Evolutionary conservation across 2,113 vertebrate species (phyloP), one percentile per base, ranked within the genome.

Genomic region (Vimba vimba): DNA sequence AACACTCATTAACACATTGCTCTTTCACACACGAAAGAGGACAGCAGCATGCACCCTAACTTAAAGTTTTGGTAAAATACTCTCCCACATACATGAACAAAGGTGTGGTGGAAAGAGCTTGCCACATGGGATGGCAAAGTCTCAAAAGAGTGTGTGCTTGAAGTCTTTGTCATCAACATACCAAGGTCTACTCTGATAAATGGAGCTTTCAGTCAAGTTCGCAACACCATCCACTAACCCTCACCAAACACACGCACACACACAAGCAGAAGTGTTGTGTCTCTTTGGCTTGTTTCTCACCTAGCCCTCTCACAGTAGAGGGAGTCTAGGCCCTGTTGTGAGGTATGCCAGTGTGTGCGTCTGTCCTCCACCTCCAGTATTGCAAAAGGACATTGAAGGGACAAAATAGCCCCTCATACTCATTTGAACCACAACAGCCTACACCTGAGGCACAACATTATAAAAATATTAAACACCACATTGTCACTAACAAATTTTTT

Each of bases 1-100:
- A 73, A 83, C 60, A 83, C 80, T 85, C 85, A 87, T 89, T 89
- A 87, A 85, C 83, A 85, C 64, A 80, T 66, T 79, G 60, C 55
- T 86, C 60, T 68, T 62, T 9, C 81, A 84, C 75, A 71, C 75
- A 79, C 19, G 36, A 77, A 80, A 59, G 60, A 15, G 25, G 79
- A 68, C 33, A 33, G 62, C 75, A 30, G 76, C 60, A 39, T 17
- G 43, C 82, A 84, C 36, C 4, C 73, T 43, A 82, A 84, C 27
- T 85, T 89, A 52, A 77, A 77, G 76, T 82, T 78, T 60, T 85
- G 78, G 85, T 86, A 80, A 86, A 81, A 79, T 64, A 87, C 86
- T 76, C 84, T 85, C 50, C 21, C 36, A 25, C 66, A 82, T 57
- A 79, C 33, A 55, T 43, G 59, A 62, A 71, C n/a, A 66, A 33